Percentiles rank a stretch among this genome's conserved stretches.
phyloP scores from a whole-genome alignment of 2,113 vertebrate species.

The Aplodontia rufa region DNA sequence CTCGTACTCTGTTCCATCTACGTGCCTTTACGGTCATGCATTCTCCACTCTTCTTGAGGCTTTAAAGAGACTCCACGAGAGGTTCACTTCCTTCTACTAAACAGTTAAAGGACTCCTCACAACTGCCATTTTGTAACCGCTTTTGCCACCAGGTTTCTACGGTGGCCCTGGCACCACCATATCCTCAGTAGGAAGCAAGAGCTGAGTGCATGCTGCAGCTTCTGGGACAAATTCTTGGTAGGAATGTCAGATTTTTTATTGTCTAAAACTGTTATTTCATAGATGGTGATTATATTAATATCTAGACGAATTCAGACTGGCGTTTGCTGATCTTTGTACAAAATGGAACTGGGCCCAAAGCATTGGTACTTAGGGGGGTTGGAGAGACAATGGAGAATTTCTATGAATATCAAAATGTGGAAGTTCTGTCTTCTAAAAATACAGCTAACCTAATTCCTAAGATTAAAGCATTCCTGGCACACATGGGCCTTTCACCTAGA shows the following conservation, averaged over 20 bases:
- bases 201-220: constrained; percentile 20
- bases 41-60: not conserved
- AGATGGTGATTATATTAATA: not conserved
- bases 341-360: constrained; percentile 72
- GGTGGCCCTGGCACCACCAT: not conserved
- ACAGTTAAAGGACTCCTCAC: constrained; percentile 1
- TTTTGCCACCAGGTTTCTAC: not conserved
- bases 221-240: not conserved
- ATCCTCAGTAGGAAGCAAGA: constrained; percentile 47
- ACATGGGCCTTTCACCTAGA: constrained; percentile 52
- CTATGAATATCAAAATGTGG: constrained; percentile 76
- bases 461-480: constrained; percentile 74
- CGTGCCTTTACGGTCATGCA: not conserved
- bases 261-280: constrained; percentile 34
- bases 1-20: not conserved
- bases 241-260: not conserved
- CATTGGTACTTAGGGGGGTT: constrained; percentile 7
- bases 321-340: constrained; percentile 70
- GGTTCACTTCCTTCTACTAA: constrained; percentile 53
- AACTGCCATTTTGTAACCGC: not conserved
- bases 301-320: constrained; percentile 25
- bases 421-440: constrained; percentile 78
- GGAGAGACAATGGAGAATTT: constrained; percentile 67
- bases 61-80: not conserved
- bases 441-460: constrained; percentile 70